Evolutionary conservation across 2,888 invertebrate species (phyloP), one percentile per base, ranked within the genome.

Genomic region (Xanthia icteritia): DNA sequence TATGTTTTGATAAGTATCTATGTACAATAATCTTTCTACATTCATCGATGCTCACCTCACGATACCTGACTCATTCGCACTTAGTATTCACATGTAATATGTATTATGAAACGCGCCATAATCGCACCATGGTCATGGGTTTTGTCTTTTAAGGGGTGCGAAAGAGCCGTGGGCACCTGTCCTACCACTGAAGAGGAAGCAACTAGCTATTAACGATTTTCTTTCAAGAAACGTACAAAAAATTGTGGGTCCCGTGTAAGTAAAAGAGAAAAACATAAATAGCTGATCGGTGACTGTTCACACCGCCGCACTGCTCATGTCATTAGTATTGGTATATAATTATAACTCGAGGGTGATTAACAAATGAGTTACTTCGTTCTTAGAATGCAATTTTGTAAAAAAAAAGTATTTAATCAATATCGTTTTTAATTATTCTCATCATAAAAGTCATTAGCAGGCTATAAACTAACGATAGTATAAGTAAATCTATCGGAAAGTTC

Each of bases 61-160:
- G 72, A 36, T 51, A 48, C 58, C 36, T 66, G 69, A 77, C 54
- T 61, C 69, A 69, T 58, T 78, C 27, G 48, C 69, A 71, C 39
- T 79, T 65, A 71, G 58, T 80, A 87, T 87, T 76, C 83, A 77
- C 69, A 80, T 79, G 73, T 69, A 64, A 77, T 75, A 79, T 78
- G 70, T 77, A 88, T 84, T 88, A 87, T 79, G 82, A 84, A 87
- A 81, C 64, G 54, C 61, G 42, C 73, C 75, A 80, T 88, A 80
- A 64, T 70, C 15, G 27, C 27, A 39, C 36, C 81, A 81, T 64
- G 77, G 77, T 17, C 51, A 56, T 31, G 11, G 68, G 48, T 61
- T 56, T 67, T 81, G 68, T 79, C 73, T 69, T 61, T 63, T 17
- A 78, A 75, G 61, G 54, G 76, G 64, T 77, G 42, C 51, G n/a